Percentiles rank a stretch among this genome's conserved stretches.
phyloP scores from a whole-genome alignment of 1,140 invertebrate species.

The Drosophila grimshawi region DNA sequence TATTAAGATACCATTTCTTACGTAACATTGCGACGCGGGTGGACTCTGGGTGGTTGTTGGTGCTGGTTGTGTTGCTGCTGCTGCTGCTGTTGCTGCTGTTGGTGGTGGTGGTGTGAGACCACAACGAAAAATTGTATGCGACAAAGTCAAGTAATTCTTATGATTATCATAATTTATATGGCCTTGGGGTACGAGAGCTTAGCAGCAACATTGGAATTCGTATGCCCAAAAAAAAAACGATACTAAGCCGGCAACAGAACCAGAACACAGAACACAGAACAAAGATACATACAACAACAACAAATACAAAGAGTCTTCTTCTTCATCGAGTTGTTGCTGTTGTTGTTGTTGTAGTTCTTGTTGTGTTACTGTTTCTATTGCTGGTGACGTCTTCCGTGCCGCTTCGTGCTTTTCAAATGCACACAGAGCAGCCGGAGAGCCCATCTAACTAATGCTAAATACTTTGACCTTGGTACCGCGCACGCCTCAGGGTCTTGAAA shows the following conservation, averaged over 20 bases:
- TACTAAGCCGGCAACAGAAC: conserved; percentile 25
- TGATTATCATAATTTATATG: conserved; percentile 83
- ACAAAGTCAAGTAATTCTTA: conserved; percentile 76
- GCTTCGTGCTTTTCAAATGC: conserved; percentile 79
- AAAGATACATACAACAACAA: conserved; percentile 30
- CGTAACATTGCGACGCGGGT: conserved; percentile 42
- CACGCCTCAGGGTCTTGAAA: conserved; percentile 77
- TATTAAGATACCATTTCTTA: conserved; percentile 53
- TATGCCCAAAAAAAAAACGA: conserved; percentile 14
- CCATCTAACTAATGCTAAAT: conserved; percentile 69
- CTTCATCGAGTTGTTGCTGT: conserved; percentile 23
- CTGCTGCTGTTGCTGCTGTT: not conserved
- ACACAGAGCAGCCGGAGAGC: conserved; percentile 50
- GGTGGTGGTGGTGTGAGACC: not conserved
- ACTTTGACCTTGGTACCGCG: conserved; percentile 73
- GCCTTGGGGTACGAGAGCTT: conserved; percentile 58
- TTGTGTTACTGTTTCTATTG: conserved; percentile 17
- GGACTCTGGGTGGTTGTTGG: conserved; percentile 1
- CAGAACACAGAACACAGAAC: conserved; percentile 41
- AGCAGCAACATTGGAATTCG: conserved; percentile 49
- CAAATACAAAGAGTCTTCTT: conserved; percentile 29
- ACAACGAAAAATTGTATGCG: conserved; percentile 49
- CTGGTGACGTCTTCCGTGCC: conserved; percentile 77
- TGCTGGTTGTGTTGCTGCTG: not conserved
- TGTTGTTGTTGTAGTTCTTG: conserved; percentile 13